These are phyloP conservation scores for Drosophila setifemur DNA, from an alignment of 1,140 invertebrate genomes.

Conservation along the genomic window DNA sequence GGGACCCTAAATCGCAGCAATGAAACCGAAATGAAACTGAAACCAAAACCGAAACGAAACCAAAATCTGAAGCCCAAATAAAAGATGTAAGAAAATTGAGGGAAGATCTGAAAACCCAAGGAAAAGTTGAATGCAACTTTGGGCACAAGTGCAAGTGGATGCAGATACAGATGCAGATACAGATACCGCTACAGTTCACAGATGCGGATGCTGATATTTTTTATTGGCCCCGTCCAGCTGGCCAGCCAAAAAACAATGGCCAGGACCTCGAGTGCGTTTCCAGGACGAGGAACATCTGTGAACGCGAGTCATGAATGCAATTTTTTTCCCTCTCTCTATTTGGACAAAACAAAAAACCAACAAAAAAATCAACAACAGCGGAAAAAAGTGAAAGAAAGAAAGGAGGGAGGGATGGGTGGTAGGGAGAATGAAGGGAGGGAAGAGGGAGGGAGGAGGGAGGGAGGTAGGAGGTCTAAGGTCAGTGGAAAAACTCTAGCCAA, in stretches of 20 bases:
- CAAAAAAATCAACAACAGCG: neutral
- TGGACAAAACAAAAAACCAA: neutral
- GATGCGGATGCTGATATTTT: too few relatives aligned
- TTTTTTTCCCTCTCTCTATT: neutral
- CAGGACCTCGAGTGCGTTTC: constrained; percentile 27
- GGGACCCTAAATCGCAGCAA: constrained; percentile 23
- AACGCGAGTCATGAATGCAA: constrained; percentile 31
- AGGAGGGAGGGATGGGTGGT: neutral
- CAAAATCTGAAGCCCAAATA: too few relatives aligned
- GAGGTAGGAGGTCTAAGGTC: neutral
- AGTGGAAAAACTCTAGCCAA: neutral
- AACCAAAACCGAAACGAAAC: neutral
- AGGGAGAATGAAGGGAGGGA: constrained; percentile 7
- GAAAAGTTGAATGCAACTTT: constrained; percentile 2
- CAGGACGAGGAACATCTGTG: constrained; percentile 41
- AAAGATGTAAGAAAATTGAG: too few relatives aligned
- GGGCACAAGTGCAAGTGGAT: neutral
- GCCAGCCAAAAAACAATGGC: constrained; percentile 21
- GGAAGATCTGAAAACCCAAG: neutral
- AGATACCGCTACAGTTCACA: too few relatives aligned
- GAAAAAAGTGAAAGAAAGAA: constrained; percentile 11
- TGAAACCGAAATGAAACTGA: constrained; percentile 8
- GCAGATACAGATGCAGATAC: too few relatives aligned
- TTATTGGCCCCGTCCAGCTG: constrained; percentile 31
- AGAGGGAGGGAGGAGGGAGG: neutral